Conservation (phyloP, 1,140 invertebrate species). For the Drosophila cardini region DNA sequence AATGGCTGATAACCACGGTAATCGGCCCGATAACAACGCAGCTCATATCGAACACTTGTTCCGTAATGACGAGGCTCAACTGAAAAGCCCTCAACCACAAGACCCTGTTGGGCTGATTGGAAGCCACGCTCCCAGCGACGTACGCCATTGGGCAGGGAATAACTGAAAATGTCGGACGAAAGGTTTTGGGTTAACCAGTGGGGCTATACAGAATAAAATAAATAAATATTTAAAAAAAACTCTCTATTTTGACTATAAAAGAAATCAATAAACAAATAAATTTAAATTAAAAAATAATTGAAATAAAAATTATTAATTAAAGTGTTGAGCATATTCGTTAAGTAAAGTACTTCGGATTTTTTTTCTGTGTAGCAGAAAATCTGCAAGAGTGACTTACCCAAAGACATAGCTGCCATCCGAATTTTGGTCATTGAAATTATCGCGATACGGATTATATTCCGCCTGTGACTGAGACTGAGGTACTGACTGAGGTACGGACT, state of each 20-base stretch:
- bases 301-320: no score
- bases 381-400: slow-evolving; percentile 50
- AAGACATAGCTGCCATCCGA: slow-evolving; percentile 68
- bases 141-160: slow-evolving; percentile 65
- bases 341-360: no score
- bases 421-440: slow-evolving; percentile 68
- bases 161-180: slow-evolving; percentile 17
- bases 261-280: no score
- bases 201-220: no score
- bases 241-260: no score
- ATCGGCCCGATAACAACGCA: slow-evolving; percentile 69
- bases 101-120: slow-evolving; percentile 43
- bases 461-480: neutral
- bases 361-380: neutral
- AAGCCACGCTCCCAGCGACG: slow-evolving; percentile 69
- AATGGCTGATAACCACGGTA: slow-evolving; percentile 59
- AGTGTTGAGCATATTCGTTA: no score
- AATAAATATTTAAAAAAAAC: no score
- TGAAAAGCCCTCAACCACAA: slow-evolving; percentile 66
- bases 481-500: neutral
- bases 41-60: slow-evolving; percentile 38
- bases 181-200: no score
- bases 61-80: slow-evolving; percentile 55
- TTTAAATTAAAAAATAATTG: no score
- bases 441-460: slow-evolving; percentile 66